Evolutionary conservation across 2,797 vertebrate genomes (phyloP).

Genomic region (Carcharodon carcharias): DNA sequence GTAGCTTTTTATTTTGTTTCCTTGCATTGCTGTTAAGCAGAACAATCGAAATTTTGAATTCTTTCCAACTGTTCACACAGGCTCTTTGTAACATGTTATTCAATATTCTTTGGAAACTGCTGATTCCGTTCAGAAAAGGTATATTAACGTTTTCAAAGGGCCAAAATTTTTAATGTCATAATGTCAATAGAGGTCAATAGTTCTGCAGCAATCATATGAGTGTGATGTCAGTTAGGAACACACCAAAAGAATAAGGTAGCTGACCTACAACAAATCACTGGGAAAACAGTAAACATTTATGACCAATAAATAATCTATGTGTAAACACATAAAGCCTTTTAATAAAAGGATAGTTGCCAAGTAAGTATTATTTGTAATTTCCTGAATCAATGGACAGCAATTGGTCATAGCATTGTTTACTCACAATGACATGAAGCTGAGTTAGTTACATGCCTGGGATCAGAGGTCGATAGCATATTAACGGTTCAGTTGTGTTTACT

Average conservation of each 20-base stretch:
- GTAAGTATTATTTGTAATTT: conserved; percentile 2
- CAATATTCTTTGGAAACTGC: not conserved
- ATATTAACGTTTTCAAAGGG: not conserved
- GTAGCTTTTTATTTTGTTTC: not conserved
- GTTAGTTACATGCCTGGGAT: conserved; percentile 14
- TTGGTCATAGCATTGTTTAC: not conserved
- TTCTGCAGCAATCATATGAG: not conserved
- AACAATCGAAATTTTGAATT: not conserved
- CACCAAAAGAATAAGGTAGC: not conserved
- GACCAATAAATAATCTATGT: conserved; percentile 25
- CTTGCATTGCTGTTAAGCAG: not conserved
- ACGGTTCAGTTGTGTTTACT: not conserved
- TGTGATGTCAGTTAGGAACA: not conserved
- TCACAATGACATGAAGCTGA: not conserved
- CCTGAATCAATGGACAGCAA: conserved; percentile 19
- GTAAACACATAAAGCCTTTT: conserved; percentile 35
- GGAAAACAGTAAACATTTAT: conserved; percentile 36
- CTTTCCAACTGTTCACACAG: too few species aligned
- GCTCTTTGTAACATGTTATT: not conserved
- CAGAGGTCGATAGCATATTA: not conserved
- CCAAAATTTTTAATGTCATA: not conserved
- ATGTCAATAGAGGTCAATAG: conserved; percentile 3
- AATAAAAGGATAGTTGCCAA: conserved; percentile 4
- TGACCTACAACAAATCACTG: conserved; percentile 7
- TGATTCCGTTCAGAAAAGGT: not conserved